Base-by-base conservation (phyloP, 1,140 invertebrate species). In the Nasonia vitripennis region DNA sequence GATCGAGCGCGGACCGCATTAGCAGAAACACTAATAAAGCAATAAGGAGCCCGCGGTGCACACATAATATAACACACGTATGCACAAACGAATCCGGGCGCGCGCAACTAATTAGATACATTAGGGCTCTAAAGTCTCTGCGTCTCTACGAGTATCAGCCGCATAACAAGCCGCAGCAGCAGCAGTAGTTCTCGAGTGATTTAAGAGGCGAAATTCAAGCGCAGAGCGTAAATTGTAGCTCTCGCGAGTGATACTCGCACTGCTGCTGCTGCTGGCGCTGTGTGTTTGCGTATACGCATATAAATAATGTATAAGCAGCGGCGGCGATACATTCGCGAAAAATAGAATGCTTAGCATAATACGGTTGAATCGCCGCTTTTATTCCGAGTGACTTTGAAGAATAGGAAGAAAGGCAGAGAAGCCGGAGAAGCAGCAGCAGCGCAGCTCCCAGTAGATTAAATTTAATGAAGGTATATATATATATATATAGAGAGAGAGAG, bases 381-480 rank as follows among this genome's bases (percentile, higher is more conserved):
- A 78, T 78, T 37, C 62, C 31, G 23, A 73, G 11, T 86, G 85
- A 86, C 80, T 82, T 86, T 86, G 80, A 86, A 86, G 80, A 86
- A 86, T 83, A 82, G 74, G 71, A 81, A 48, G 71, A 67, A 75
- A 37, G 51, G 71, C 62, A 5, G 17, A 23, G 78, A 71, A 31
- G 68, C 34, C 23, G 68, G 27, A 71, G 27, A 31, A 62, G 20
- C 23, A 62, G 45, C 23, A 62, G 20, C 74, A 27, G 68, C 34
- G 5, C 31, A 27, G 68, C 78, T 79, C 20, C 45, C 12, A 27
- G 74, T 71, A 79, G 81, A 83, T 86, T 81, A 86, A 86, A 86
- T 86, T 83, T 86, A 86, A 86, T 75, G 85, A 86, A 83, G 85
- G 77, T 83, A 80, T 75, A 75, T 20, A 41, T 3, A 41, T 3